A percentile compares a stretch with the other conserved stretches of the same genome.
Conservation (phyloP, 2,888 invertebrate genomes). For the Stegophylla sp. region DNA sequence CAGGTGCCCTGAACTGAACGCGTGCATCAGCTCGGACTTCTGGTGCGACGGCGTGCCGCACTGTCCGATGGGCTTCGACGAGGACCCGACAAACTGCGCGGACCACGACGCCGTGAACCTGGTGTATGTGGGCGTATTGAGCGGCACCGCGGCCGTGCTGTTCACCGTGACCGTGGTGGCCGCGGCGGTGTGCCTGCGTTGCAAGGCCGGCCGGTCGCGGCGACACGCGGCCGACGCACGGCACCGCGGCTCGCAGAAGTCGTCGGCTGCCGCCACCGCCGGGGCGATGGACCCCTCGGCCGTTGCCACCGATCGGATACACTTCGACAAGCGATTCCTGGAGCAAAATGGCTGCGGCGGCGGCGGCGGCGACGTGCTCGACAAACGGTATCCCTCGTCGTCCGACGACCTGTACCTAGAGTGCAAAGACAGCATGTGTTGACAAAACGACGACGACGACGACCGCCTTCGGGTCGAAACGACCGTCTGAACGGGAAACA, state of each 20-base stretch:
- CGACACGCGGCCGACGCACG: slow-evolving; percentile 65
- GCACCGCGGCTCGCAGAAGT: slow-evolving; percentile 68
- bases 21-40: slow-evolving; percentile 78
- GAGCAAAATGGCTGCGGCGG: slow-evolving; percentile 69
- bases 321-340: slow-evolving; percentile 67
- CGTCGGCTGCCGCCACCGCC: slow-evolving; percentile 68
- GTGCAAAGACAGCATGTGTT: slow-evolving; percentile 75
- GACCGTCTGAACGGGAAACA: slow-evolving; percentile 37
- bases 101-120: slow-evolving; percentile 11
- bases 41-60: slow-evolving; percentile 83
- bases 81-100: slow-evolving; percentile 63
- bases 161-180: slow-evolving; percentile 50
- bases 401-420: slow-evolving; percentile 66
- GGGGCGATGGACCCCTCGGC: slow-evolving; percentile 53
- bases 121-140: slow-evolving; percentile 38
- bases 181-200: slow-evolving; percentile 41
- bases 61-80: slow-evolving; percentile 83
- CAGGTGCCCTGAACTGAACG: slow-evolving; percentile 81
- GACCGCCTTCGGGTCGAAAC: slow-evolving; percentile 31
- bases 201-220: slow-evolving; percentile 36
- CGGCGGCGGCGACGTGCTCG: slow-evolving; percentile 68
- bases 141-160: slow-evolving; percentile 36
- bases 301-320: slow-evolving; percentile 66
- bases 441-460: slow-evolving; percentile 69
- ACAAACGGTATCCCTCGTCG: slow-evolving; percentile 64